Percentiles rank a stretch among this genome's conserved stretches.
Conservation (phyloP, 2,888 invertebrate genomes). For the Nematopogon swammerdamellus region DNA sequence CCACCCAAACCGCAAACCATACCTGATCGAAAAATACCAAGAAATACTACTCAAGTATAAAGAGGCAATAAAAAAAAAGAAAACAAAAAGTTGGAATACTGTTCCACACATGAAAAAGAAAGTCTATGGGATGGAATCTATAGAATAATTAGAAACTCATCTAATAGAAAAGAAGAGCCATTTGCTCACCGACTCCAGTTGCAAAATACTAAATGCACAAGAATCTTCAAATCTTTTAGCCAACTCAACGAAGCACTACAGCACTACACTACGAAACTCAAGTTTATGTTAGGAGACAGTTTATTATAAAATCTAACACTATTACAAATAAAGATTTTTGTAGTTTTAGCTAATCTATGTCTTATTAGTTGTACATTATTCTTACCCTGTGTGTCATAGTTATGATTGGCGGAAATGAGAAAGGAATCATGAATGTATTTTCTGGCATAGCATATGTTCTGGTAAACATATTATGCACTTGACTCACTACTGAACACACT, state of each 20-base stretch:
- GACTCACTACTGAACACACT: neutral
- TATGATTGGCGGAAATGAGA: too few species aligned
- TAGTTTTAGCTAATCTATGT: too few species aligned
- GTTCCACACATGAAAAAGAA: slow-evolving; percentile 1
- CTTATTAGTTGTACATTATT: too few species aligned
- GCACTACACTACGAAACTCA: too few species aligned
- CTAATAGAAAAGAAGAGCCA: neutral
- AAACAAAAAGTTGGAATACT: slow-evolving; percentile 3
- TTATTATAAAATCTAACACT: too few species aligned
- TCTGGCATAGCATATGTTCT: too few species aligned
- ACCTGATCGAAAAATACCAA: slow-evolving; percentile 2
- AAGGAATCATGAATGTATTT: too few species aligned
- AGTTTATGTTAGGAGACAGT: too few species aligned
- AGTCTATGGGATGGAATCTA: slow-evolving; percentile 3
- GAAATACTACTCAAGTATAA: slow-evolving; percentile 1
- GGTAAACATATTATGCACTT: too few species aligned
- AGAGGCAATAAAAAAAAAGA: neutral
- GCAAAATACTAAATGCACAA: neutral
- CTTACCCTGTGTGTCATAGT: too few species aligned
- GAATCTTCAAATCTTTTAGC: slow-evolving; percentile 2
- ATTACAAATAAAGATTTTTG: too few species aligned
- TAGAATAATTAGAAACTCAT: neutral
- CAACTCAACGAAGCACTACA: too few species aligned
- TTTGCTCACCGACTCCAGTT: neutral
- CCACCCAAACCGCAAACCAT: neutral